Base-by-base conservation (phyloP, 2,797 vertebrate genomes). In the Sardinella longiceps region DNA sequence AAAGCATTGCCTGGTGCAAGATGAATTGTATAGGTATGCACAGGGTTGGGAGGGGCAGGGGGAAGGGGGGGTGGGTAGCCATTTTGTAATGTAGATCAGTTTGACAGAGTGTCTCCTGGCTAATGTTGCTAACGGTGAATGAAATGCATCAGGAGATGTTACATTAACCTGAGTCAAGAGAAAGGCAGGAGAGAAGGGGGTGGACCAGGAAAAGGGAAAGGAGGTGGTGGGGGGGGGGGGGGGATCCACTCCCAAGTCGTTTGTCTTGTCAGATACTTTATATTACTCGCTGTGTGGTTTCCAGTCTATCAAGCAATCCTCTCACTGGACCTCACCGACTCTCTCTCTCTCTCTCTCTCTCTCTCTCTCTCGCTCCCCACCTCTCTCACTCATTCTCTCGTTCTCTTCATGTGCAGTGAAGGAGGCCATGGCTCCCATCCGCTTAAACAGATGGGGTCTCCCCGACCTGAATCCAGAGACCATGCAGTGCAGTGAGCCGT, bases 401-500 rank as follows among this genome's bases (percentile, higher is more conserved):
- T 20, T 66, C 51, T 86, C 4, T 86, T 1, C 88, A 37, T 84
- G 50, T 89, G 1, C 86, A 98, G 98, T 99, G 86, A 95, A 89
- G 85, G 95, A 96, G 87, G 97, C 97, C 85, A 94, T 98, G 97
- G 88, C 88, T 87, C 97, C 97, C 56, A 89, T 99, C 92, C 97
- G 94, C 91, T 94, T 99, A 94, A 97, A 92, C 93, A 95, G 91
- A 92, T 98, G 97, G 97, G 95, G 96, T 70, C 96, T 97, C 88
- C 97, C 98, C 30, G 97, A 98, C 91, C 91, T 98, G 82, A 92
- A 97, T 93, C 91, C 90, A 3, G 96, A 97, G 87, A 99, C 96
- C 2, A 98, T 98, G 98, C 97, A 97, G 91, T 97, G 97, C 89
- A 99, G 97, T 39, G 97, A 98, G 86, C 93, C 96, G 37, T 97